phyloP scores from a whole-genome alignment of 2,797 vertebrate genomes.

The Sebastes alutus region DNA sequence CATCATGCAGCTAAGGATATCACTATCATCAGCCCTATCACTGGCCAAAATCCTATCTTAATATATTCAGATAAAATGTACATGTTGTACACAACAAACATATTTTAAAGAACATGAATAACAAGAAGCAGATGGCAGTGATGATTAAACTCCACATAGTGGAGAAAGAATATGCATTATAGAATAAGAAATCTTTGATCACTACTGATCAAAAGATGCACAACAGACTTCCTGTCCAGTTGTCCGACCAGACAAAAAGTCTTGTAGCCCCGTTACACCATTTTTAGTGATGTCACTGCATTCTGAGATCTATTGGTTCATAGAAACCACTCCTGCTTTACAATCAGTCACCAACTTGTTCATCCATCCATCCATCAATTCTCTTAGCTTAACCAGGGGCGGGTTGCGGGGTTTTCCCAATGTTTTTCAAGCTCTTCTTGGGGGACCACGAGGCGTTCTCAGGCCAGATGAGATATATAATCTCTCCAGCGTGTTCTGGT shows the following conservation, averaged over 20 bases:
- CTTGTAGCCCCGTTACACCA: not conserved
- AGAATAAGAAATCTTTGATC: not conserved
- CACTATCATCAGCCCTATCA: not conserved
- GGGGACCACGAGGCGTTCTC: no score
- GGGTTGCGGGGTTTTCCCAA: no score
- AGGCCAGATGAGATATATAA: no score
- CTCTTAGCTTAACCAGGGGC: no score
- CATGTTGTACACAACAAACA: no score
- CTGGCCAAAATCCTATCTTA: not conserved
- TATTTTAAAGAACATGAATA: not conserved
- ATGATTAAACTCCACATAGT: no score
- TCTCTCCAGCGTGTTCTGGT: no score
- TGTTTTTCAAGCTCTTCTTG: no score
- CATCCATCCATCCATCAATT: no score
- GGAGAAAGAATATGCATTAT: not conserved
- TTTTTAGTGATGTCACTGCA: not conserved
- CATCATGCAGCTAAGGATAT: not conserved
- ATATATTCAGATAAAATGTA: no score
- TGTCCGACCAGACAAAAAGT: not conserved
- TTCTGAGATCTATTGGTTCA: not conserved
- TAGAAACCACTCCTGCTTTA: not conserved
- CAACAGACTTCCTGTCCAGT: not conserved
- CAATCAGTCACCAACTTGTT: no score
- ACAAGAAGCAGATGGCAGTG: not conserved
- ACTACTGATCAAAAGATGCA: not conserved